Percentiles rank a stretch among this genome's conserved stretches.
These are phyloP conservation scores for Chalcis sispes DNA, from an alignment of 2,888 invertebrate genomes.

Conservation along the genomic window DNA sequence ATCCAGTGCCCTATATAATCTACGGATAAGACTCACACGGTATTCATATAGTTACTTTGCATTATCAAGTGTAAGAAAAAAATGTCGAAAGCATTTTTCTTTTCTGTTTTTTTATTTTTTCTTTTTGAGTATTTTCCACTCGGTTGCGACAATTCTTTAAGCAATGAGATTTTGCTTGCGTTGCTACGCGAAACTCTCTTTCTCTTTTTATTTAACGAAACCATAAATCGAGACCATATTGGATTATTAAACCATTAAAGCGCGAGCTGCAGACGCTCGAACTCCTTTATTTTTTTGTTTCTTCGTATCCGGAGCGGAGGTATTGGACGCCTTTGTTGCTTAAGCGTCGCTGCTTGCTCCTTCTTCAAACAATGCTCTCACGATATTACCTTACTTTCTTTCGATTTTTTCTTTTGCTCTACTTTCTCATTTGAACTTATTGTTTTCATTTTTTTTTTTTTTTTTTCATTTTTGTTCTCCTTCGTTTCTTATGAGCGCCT, in stretches of 20 bases:
- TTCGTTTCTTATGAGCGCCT: too few relatives aligned
- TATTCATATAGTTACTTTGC: too few relatives aligned
- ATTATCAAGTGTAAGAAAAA: too few relatives aligned
- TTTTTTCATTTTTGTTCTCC: neutral
- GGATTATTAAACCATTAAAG: slow-evolving; percentile 30
- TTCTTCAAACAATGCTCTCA: slow-evolving; percentile 7
- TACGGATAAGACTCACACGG: too few relatives aligned
- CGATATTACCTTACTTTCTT: slow-evolving; percentile 26
- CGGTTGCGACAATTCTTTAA: neutral
- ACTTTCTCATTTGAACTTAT: neutral
- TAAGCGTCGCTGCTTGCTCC: neutral
- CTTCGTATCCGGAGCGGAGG: too few relatives aligned
- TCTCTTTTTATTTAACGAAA: neutral
- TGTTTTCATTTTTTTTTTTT: neutral
- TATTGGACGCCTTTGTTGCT: slow-evolving; percentile 6
- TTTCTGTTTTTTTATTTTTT: neutral
- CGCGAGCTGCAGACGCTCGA: slow-evolving; percentile 6
- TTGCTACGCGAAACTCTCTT: neutral
- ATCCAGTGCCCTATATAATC: too few relatives aligned
- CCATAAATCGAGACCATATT: slow-evolving; percentile 19
- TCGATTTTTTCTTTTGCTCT: neutral
- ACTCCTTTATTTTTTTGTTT: neutral
- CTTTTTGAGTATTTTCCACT: neutral
- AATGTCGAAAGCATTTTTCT: too few relatives aligned
- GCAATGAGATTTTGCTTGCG: neutral